Evolutionary conservation across 2,888 invertebrate species (phyloP).

Genomic region (Electrophaes corylata): DNA sequence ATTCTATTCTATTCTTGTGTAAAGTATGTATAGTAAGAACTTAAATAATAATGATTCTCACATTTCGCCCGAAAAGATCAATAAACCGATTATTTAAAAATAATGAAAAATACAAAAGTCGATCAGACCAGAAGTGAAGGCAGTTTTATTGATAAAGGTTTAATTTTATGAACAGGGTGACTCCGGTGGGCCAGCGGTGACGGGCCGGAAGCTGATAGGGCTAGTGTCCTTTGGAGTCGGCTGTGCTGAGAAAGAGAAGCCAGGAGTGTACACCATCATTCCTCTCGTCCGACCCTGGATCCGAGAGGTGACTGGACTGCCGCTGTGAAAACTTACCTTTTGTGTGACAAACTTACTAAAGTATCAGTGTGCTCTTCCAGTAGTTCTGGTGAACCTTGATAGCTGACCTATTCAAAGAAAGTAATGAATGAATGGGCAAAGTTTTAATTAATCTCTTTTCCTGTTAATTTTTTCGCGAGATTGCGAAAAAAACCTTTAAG

Average conservation of each 20-base stretch:
- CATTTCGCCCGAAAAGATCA: too few relatives aligned
- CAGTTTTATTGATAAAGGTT: background rate
- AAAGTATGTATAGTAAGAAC: too few relatives aligned
- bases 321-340: conserved; percentile 49
- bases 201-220: conserved; percentile 74
- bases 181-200: conserved; percentile 82
- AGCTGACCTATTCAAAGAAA: too few relatives aligned
- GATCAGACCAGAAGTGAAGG: too few relatives aligned
- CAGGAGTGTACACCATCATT: conserved; percentile 84
- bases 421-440: too few relatives aligned
- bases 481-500: background rate
- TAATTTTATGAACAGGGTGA: conserved; percentile 69
- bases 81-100: too few relatives aligned
- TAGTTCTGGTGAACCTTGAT: background rate
- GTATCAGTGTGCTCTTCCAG: background rate
- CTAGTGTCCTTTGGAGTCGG: conserved; percentile 84
- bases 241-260: conserved; percentile 76
- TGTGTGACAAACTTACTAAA: background rate
- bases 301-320: conserved; percentile 63
- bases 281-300: conserved; percentile 70
- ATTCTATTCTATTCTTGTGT: too few relatives aligned
- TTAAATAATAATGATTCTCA: too few relatives aligned
- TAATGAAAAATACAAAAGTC: too few relatives aligned
- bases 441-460: too few relatives aligned
- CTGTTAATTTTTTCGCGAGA: background rate